phyloP scores from a whole-genome alignment of 2,888 invertebrate species.

The Tuta absoluta region DNA sequence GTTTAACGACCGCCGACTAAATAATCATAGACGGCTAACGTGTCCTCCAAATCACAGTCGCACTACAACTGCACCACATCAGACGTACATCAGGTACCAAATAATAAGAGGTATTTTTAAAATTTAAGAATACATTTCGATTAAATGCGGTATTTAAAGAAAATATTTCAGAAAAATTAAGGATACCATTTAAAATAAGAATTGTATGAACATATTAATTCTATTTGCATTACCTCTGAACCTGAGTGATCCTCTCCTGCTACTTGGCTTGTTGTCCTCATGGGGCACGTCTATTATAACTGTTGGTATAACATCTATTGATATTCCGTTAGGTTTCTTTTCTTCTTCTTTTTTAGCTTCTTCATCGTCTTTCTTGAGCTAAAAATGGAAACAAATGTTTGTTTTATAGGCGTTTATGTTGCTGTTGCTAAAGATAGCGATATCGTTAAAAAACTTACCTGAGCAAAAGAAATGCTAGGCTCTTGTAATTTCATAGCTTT shows the following conservation, averaged over 20 bases:
- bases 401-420: background rate
- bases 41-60: no score
- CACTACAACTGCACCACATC: no score
- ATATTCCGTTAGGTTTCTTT: slow-evolving; percentile 64
- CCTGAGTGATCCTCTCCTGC: slow-evolving; percentile 74
- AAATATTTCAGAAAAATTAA: no score
- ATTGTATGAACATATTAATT: background rate
- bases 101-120: no score
- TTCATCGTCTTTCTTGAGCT: slow-evolving; percentile 58
- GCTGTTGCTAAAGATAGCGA: background rate
- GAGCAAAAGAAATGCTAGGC: slow-evolving; percentile 79
- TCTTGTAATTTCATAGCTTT: slow-evolving; percentile 86
- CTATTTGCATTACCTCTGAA: slow-evolving; percentile 76
- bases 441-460: slow-evolving; percentile 58
- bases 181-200: no score
- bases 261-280: slow-evolving; percentile 59
- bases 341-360: slow-evolving; percentile 53
- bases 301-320: slow-evolving; percentile 57
- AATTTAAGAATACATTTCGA: no score
- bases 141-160: no score
- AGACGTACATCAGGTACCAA: no score
- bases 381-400: slow-evolving; percentile 21
- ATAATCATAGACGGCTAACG: no score
- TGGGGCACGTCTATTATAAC: slow-evolving; percentile 60
- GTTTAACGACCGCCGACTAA: no score